These are phyloP conservation scores for Gymnocephalus cernua DNA, from an alignment of 2,113 vertebrate species.

Conservation along the genomic window DNA sequence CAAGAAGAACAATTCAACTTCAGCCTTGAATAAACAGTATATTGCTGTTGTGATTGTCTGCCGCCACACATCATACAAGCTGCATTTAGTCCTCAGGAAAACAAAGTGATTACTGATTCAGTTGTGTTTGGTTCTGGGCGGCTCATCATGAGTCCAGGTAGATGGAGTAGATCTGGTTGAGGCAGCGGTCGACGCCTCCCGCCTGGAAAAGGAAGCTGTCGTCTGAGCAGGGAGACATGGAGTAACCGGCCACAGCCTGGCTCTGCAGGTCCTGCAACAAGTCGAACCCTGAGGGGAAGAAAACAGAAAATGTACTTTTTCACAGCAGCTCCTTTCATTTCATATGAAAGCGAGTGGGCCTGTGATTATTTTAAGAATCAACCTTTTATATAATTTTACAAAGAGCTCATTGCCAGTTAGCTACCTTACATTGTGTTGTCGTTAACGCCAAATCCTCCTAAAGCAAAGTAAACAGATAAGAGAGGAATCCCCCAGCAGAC, in stretches of 20 bases:
- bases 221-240: conserved; percentile 66
- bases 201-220: conserved; percentile 79
- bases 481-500: not conserved
- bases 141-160: conserved; percentile 76
- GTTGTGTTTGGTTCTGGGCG: not conserved
- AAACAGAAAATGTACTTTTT: not conserved
- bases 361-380: not conserved
- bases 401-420: not conserved
- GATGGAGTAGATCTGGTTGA: conserved; percentile 79
- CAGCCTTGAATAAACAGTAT: conserved; percentile 4
- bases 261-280: conserved; percentile 75
- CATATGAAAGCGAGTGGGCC: not conserved
- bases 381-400: not conserved
- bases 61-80: not conserved
- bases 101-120: not conserved
- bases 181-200: conserved; percentile 76
- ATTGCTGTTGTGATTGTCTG: conserved; percentile 13
- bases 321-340: not conserved
- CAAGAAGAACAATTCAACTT: conserved; percentile 7
- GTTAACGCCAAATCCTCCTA: not conserved
- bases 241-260: conserved; percentile 61
- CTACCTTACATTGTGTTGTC: not conserved
- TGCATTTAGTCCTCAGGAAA: not conserved
- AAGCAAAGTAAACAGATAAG: not conserved
- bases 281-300: conserved; percentile 67